A percentile compares a stretch with the other conserved stretches of the same genome.
Conservation (phyloP, 1,140 invertebrate species). For the Tetramorium simillimum region DNA sequence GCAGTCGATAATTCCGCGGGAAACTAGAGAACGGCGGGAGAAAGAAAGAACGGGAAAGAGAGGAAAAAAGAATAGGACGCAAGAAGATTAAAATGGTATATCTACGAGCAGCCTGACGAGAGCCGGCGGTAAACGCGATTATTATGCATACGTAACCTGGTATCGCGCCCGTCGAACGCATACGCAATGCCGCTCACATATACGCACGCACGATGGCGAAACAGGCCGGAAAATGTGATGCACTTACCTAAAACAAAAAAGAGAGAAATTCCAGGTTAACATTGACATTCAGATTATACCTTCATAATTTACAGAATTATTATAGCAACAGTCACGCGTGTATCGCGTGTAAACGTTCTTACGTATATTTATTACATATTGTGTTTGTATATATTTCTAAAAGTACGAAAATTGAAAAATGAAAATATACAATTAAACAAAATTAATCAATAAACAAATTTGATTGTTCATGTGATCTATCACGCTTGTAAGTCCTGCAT, state of each 20-base stretch:
- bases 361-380: background rate
- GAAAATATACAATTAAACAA: background rate
- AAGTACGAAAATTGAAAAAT: background rate
- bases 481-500: background rate
- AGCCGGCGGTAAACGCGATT: slow-evolving; percentile 45
- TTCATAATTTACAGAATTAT: slow-evolving; percentile 4
- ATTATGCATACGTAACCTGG: slow-evolving; percentile 72
- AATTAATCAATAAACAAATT: background rate
- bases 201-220: slow-evolving; percentile 52
- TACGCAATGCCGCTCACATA: slow-evolving; percentile 58
- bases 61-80: background rate
- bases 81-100: slow-evolving; percentile 50
- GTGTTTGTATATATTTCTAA: background rate
- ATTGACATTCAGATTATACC: slow-evolving; percentile 6
- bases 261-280: background rate
- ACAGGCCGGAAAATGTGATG: slow-evolving; percentile 51
- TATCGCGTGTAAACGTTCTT: background rate
- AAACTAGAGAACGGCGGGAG: background rate
- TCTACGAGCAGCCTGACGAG: slow-evolving; percentile 20
- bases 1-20: slow-evolving; percentile 13
- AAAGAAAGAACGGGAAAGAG: background rate
- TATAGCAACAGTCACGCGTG: background rate
- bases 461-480: background rate
- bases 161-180: slow-evolving; percentile 68
- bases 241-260: slow-evolving; percentile 79